Evolutionary conservation across 2,797 vertebrate genomes (phyloP).

Genomic region (Allenopithecus nigroviridis): DNA sequence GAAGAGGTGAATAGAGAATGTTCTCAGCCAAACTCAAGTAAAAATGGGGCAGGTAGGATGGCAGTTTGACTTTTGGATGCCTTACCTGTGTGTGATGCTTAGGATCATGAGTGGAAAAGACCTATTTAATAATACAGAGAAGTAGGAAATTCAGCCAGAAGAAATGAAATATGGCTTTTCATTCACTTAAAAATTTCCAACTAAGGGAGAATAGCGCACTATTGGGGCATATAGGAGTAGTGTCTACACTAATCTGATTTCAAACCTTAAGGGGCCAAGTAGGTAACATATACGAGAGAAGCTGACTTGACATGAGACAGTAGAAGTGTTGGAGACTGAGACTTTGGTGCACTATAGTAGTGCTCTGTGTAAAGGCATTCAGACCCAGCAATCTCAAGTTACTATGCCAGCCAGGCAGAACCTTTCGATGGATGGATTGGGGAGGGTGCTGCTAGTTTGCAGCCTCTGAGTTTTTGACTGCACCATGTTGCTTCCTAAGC

Average conservation of each 20-base stretch:
- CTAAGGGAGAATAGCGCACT: not conserved
- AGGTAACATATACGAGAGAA: not conserved
- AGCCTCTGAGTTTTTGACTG: not conserved
- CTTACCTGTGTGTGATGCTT: not conserved
- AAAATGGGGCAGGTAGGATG: not conserved
- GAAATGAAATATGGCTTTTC: not conserved
- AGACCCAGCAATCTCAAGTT: not conserved
- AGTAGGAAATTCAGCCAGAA: slow-evolving; percentile 17
- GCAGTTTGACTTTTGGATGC: not conserved
- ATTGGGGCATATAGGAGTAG: not conserved
- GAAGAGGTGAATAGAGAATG: not conserved
- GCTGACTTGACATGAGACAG: not conserved
- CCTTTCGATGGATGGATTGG: not conserved
- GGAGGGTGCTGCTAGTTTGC: not conserved
- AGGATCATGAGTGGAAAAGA: not conserved
- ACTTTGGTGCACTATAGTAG: not conserved
- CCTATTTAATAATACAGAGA: not conserved
- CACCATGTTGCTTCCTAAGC: not conserved
- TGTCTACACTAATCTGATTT: not conserved
- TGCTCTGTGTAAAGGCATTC: not conserved
- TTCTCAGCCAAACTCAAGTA: not conserved
- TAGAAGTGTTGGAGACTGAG: not conserved
- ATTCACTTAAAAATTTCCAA: not conserved
- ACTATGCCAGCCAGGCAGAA: not conserved
- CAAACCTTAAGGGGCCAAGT: not conserved